Evolutionary conservation across 2,113 vertebrate species (phyloP).

Genomic region (Symphodus melops): DNA sequence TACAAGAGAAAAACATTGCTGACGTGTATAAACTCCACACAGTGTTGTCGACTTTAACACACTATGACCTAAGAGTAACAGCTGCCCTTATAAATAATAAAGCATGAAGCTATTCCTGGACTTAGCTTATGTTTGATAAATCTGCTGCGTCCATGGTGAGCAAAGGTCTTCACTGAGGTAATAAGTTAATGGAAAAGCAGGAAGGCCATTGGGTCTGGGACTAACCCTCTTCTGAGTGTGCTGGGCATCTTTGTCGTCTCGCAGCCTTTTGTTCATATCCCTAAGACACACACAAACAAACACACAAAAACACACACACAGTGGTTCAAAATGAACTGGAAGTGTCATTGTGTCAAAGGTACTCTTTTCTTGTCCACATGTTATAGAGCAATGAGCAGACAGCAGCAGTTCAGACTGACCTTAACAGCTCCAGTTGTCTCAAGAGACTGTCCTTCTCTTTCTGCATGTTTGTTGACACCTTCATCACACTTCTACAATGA

Average conservation of each 20-base stretch:
- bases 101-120: slow-evolving; percentile 24
- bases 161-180: slow-evolving; percentile 81
- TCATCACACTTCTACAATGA: slow-evolving; percentile 86
- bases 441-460: slow-evolving; percentile 94
- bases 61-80: slow-evolving; percentile 54
- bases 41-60: slow-evolving; percentile 15
- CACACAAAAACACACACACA: neutral
- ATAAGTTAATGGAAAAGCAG: slow-evolving; percentile 70
- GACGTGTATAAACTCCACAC: slow-evolving; percentile 20
- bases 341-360: neutral
- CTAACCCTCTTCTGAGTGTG: slow-evolving; percentile 90
- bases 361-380: neutral
- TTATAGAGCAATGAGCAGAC: neutral
- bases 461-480: slow-evolving; percentile 95
- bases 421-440: slow-evolving; percentile 92
- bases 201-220: slow-evolving; percentile 79
- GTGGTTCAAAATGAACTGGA: too few relatives aligned
- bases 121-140: slow-evolving; percentile 76
- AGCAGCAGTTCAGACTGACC: slow-evolving; percentile 76
- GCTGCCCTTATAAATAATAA: slow-evolving; percentile 53
- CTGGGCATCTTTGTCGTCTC: slow-evolving; percentile 91
- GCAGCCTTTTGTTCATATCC: slow-evolving; percentile 94
- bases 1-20: slow-evolving; percentile 11
- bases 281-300: slow-evolving; percentile 73
- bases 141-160: slow-evolving; percentile 69